These are phyloP conservation scores for Arion vulgaris DNA, from an alignment of 1,140 invertebrate genomes.

Conservation along the genomic window DNA sequence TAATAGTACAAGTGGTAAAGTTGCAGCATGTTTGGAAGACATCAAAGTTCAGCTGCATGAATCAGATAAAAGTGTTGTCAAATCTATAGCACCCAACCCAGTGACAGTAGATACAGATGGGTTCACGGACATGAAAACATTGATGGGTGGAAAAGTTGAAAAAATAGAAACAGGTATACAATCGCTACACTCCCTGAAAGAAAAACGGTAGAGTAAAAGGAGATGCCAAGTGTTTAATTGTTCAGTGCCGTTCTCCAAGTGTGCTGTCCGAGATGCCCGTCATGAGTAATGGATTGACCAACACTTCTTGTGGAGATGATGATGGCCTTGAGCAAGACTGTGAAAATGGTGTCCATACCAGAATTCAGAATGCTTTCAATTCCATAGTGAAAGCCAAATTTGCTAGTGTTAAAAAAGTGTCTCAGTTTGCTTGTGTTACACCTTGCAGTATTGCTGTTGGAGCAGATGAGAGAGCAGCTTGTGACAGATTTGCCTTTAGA, in stretches of 20 bases:
- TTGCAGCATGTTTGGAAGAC: not conserved
- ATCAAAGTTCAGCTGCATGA: not conserved
- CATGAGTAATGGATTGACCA: not conserved
- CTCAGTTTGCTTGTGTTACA: slow-evolving; percentile 25
- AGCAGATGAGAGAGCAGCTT: slow-evolving; percentile 28
- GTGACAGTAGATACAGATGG: not conserved
- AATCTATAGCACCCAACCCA: not conserved
- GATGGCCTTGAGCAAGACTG: slow-evolving; percentile 14
- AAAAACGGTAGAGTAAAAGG: slow-evolving; percentile 29
- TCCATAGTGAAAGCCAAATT: slow-evolving; percentile 28
- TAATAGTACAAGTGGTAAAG: not conserved
- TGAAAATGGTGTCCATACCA: slow-evolving; percentile 3
- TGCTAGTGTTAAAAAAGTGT: not conserved
- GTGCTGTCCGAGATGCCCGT: slow-evolving; percentile 31
- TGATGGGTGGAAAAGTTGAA: not conserved
- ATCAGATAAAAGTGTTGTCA: not conserved
- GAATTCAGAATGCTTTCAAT: slow-evolving; percentile 9
- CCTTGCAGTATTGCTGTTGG: slow-evolving; percentile 36
- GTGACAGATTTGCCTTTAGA: slow-evolving; percentile 37
- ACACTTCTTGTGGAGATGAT: not conserved
- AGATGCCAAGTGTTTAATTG: slow-evolving; percentile 6
- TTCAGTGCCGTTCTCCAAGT: slow-evolving; percentile 23
- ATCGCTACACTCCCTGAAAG: not conserved
- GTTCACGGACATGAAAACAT: not conserved
- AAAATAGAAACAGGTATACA: not conserved